phyloP scores from a whole-genome alignment of 2,797 vertebrate genomes.

The Nasua narica region DNA sequence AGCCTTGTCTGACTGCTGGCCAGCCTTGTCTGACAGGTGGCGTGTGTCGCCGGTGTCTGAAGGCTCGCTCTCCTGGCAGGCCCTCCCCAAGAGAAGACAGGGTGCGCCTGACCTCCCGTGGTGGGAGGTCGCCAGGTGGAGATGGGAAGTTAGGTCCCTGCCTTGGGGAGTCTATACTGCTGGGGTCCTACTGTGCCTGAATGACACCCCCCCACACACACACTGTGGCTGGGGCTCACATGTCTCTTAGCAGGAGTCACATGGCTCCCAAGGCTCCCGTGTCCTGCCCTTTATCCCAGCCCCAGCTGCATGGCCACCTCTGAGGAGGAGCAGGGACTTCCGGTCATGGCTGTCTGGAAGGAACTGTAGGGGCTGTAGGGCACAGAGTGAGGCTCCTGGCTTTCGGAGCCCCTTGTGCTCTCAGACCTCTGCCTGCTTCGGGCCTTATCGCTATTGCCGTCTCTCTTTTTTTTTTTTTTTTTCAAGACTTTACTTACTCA shows the following conservation, averaged over 20 bases:
- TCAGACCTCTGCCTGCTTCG: background rate
- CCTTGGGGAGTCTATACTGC: background rate
- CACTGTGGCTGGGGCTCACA: background rate
- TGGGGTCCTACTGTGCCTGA: background rate
- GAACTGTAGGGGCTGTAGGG: background rate
- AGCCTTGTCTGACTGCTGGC: background rate
- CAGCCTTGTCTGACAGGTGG: background rate
- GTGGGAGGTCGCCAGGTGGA: background rate
- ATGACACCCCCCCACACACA: accelerated
- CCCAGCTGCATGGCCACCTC: background rate
- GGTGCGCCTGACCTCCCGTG: background rate
- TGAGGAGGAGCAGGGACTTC: background rate
- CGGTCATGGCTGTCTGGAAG: background rate
- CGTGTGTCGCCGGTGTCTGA: background rate
- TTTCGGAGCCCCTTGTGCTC: background rate
- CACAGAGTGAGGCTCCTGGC: background rate
- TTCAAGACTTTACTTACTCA: too few relatives aligned
- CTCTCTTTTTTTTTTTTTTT: too few relatives aligned
- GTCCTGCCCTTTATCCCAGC: background rate
- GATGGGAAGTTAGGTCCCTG: background rate
- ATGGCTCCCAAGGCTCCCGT: background rate
- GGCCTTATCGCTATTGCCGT: background rate
- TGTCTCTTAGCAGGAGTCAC: background rate
- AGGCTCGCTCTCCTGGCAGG: background rate
- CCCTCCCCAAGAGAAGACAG: background rate